phyloP scores from a whole-genome alignment of 2,113 vertebrate genomes.

The Equus przewalskii region DNA sequence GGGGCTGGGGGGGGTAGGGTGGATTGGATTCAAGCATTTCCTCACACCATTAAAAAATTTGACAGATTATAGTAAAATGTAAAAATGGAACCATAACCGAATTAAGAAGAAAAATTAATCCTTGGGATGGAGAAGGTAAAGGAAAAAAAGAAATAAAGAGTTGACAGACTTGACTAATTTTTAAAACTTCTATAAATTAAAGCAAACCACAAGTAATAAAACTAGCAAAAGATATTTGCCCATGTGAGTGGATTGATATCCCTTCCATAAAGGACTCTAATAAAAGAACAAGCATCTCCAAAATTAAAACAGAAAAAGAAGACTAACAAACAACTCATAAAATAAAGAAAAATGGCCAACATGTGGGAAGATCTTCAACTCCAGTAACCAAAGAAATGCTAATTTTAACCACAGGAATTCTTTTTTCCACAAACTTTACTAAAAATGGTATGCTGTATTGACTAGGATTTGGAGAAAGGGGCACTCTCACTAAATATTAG shows the following conservation, averaged over 20 bases:
- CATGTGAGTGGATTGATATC: background rate
- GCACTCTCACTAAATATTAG: background rate
- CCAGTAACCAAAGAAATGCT: constrained; percentile 27
- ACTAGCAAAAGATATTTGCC: background rate
- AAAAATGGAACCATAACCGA: background rate
- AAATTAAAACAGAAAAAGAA: constrained; percentile 15
- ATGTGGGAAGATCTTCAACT: constrained; percentile 31
- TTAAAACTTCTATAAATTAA: constrained; percentile 23
- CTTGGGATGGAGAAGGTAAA: constrained; percentile 2
- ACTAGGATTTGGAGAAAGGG: background rate
- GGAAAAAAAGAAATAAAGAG: background rate
- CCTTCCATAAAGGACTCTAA: background rate
- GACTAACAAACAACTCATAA: background rate
- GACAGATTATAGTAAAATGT: background rate
- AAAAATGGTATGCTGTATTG: background rate
- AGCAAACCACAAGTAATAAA: background rate
- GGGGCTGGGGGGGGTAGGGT: background rate
- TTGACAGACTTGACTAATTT: background rate
- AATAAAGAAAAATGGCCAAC: background rate
- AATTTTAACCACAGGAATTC: background rate
- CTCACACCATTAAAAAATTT: background rate
- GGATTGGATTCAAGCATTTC: constrained; percentile 12
- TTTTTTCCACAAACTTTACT: background rate
- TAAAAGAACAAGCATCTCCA: background rate
- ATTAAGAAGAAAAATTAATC: constrained; percentile 23